Evolutionary conservation across 1,140 invertebrate species (phyloP).

Genomic region (Steinernema khuongi): DNA sequence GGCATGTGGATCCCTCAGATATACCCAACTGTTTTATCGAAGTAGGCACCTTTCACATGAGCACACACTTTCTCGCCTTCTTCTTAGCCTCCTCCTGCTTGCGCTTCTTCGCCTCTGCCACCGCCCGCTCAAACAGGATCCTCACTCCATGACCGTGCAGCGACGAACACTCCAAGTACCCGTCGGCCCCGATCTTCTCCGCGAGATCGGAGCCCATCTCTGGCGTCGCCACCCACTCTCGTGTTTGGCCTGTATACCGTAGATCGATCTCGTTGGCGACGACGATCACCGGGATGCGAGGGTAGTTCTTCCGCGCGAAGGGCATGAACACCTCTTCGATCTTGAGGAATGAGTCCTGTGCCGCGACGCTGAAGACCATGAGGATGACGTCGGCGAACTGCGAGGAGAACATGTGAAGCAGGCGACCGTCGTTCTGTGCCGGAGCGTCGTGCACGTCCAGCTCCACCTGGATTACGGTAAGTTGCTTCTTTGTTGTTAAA

Average conservation of each 20-base stretch:
- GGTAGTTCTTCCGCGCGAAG: not conserved
- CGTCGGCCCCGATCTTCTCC: not conserved
- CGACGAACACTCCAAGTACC: not conserved
- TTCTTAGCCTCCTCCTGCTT: too few relatives aligned
- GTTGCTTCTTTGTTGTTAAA: too few relatives aligned
- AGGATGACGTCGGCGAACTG: slow-evolving; percentile 5
- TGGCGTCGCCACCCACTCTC: not conserved
- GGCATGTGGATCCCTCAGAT: too few relatives aligned
- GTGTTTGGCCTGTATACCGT: not conserved
- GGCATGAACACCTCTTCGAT: not conserved
- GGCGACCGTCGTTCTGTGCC: not conserved
- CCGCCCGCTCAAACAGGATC: not conserved
- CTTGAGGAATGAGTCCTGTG: not conserved
- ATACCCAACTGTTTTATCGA: too few relatives aligned
- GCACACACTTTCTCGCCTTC: too few relatives aligned
- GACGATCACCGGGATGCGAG: not conserved
- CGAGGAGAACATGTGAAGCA: not conserved
- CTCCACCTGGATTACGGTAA: not conserved
- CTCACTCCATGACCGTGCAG: not conserved
- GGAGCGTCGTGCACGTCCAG: not conserved
- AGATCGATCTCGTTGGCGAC: not conserved
- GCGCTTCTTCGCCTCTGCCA: too few relatives aligned
- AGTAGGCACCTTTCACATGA: too few relatives aligned
- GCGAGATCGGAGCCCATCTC: not conserved
- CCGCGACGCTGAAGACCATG: not conserved